phyloP scores from a whole-genome alignment of 1,140 invertebrate species.

The Anthonomus grandis region DNA sequence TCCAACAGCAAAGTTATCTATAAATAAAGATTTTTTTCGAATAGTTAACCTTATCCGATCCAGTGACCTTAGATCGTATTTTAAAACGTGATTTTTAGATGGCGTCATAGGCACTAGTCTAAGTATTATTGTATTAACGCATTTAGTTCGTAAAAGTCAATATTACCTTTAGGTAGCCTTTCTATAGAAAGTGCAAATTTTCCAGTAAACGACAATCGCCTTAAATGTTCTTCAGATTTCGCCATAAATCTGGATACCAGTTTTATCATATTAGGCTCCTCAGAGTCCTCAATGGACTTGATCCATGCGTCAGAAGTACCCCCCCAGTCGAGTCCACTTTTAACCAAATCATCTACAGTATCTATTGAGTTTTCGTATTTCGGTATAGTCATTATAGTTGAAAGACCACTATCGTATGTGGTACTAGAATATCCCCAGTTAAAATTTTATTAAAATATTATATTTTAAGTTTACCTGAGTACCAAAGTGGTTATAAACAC shows the following conservation, averaged over 20 bases:
- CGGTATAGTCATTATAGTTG: slow-evolving; percentile 56
- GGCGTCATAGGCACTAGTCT: too few species aligned
- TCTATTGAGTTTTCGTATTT: slow-evolving; percentile 38
- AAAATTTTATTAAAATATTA: neutral
- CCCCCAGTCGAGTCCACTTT: slow-evolving; percentile 30
- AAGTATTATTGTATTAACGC: too few species aligned
- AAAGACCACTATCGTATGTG: slow-evolving; percentile 54
- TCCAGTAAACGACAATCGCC: slow-evolving; percentile 17
- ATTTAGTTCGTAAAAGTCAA: too few species aligned
- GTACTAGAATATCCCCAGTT: slow-evolving; percentile 4
- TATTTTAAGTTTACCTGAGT: slow-evolving; percentile 41
- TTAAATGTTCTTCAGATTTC: slow-evolving; percentile 19
- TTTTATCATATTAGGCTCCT: slow-evolving; percentile 16
- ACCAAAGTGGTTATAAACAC: slow-evolving; percentile 51
- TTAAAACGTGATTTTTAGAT: too few species aligned
- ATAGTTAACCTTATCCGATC: slow-evolving; percentile 6
- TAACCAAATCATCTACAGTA: slow-evolving; percentile 29
- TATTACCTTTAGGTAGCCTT: slow-evolving; percentile 32
- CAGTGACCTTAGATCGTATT: too few species aligned
- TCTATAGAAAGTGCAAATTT: slow-evolving; percentile 34
- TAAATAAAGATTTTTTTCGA: neutral
- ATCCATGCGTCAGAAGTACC: slow-evolving; percentile 38
- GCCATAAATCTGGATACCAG: slow-evolving; percentile 21
- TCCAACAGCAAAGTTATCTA: slow-evolving; percentile 49
- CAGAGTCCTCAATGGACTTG: slow-evolving; percentile 29